Evolutionary conservation across 2,888 invertebrate genomes (phyloP).

Genomic region (Ypsolopha scabrella): DNA sequence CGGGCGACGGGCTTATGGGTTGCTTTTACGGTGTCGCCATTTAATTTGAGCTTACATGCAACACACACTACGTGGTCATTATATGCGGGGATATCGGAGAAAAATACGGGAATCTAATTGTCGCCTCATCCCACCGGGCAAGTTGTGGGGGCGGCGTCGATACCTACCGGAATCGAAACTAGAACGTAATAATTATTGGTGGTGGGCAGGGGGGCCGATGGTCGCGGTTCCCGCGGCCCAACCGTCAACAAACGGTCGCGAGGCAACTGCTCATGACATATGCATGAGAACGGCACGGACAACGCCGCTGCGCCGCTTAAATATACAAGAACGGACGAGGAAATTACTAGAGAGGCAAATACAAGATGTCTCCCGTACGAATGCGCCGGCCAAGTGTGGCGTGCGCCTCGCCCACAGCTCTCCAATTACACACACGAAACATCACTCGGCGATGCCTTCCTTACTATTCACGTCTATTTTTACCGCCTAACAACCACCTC

Average conservation of each 20-base stretch:
- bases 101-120: constrained; percentile 49
- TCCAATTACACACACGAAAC: constrained; percentile 59
- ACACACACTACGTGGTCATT: constrained; percentile 38
- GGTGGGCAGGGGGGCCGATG: constrained; percentile 41
- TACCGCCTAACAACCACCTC: constrained; percentile 28
- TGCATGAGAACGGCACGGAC: constrained; percentile 61
- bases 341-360: constrained; percentile 61
- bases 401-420: constrained; percentile 44
- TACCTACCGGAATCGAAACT: constrained; percentile 54
- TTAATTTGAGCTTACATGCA: constrained; percentile 58
- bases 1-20: constrained; percentile 35
- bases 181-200: constrained; percentile 61
- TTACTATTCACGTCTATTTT: constrained; percentile 46
- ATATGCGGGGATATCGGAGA: constrained; percentile 33
- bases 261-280: constrained; percentile 69
- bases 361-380: constrained; percentile 25
- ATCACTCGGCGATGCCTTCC: constrained; percentile 36
- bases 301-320: constrained; percentile 42
- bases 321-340: constrained; percentile 61
- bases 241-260: constrained; percentile 67
- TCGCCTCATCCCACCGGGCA: constrained; percentile 50
- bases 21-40: constrained; percentile 52
- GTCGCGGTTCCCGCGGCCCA: constrained; percentile 54
- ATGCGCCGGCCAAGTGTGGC: constrained; percentile 19
- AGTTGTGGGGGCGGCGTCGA: constrained; percentile 35